Evolutionary conservation across 1,140 invertebrate species (phyloP).

Genomic region (Drosophila sechellia): DNA sequence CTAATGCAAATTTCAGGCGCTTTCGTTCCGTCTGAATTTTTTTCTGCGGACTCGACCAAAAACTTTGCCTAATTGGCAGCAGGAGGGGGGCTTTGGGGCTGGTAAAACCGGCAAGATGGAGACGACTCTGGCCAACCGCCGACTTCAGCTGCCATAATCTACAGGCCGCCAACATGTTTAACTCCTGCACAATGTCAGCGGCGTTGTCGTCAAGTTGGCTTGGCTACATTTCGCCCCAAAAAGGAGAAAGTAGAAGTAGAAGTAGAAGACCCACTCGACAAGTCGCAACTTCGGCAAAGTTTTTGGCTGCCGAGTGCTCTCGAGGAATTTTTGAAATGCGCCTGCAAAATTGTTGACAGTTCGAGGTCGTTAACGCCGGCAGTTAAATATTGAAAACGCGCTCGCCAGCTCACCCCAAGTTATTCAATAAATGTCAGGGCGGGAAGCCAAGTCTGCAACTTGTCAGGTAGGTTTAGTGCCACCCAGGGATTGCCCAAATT

Average conservation of each 20-base stretch:
- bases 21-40: conserved; percentile 40
- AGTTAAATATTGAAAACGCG: conserved; percentile 75
- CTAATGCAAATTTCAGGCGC: conserved; percentile 53
- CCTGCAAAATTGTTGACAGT: conserved; percentile 71
- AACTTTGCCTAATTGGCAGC: conserved; percentile 73
- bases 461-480: conserved; percentile 60
- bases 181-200: conserved; percentile 72
- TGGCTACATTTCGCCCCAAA: conserved; percentile 41
- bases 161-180: conserved; percentile 69
- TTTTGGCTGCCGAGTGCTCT: conserved; percentile 54
- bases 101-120: neutral
- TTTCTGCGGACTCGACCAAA: conserved; percentile 24
- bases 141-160: conserved; percentile 64
- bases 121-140: conserved; percentile 24
- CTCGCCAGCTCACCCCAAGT: conserved; percentile 47
- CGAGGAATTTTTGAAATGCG: conserved; percentile 50
- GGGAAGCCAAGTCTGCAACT: conserved; percentile 35
- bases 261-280: conserved; percentile 46
- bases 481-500: conserved; percentile 66
- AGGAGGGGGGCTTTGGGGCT: neutral
- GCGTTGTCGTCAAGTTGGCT: conserved; percentile 51
- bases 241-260: neutral
- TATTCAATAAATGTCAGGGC: conserved; percentile 77
- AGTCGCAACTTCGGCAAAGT: conserved; percentile 65
- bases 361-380: conserved; percentile 58